These are phyloP conservation scores for Megaceryle alcyon DNA, from an alignment of 2,797 vertebrate species.

Conservation along the genomic window DNA sequence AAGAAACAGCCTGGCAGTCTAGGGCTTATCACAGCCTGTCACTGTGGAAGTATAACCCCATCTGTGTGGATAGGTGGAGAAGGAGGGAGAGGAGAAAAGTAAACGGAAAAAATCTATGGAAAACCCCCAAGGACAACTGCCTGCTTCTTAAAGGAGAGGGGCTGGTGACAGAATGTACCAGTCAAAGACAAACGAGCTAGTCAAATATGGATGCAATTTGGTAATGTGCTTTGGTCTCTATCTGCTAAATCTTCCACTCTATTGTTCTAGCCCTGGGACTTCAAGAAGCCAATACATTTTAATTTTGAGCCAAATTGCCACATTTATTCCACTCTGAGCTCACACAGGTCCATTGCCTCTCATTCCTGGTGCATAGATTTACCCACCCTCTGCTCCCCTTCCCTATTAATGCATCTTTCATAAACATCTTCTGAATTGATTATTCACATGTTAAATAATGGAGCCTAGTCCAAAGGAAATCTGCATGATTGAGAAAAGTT, in stretches of 20 bases:
- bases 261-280: not conserved
- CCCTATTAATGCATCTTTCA: not conserved
- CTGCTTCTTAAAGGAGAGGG: not conserved
- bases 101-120: not conserved
- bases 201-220: not conserved
- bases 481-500: rapidly evolving
- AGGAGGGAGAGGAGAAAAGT: not conserved
- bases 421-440: not conserved
- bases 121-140: not conserved
- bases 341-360: not conserved
- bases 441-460: not conserved
- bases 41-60: not conserved
- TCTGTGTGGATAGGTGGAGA: not conserved
- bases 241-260: not conserved
- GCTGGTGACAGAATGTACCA: not conserved
- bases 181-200: not conserved
- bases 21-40: not conserved
- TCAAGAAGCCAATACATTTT: not conserved
- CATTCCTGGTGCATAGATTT: not conserved
- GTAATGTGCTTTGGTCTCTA: not conserved
- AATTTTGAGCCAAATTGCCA: not conserved
- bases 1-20: not conserved
- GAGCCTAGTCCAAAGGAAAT: not conserved
- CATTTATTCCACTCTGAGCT: not conserved
- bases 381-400: not conserved